A percentile compares a stretch with the other conserved stretches of the same genome.
phyloP scores from a whole-genome alignment of 2,888 invertebrate species.

The Cyclophora punctaria region DNA sequence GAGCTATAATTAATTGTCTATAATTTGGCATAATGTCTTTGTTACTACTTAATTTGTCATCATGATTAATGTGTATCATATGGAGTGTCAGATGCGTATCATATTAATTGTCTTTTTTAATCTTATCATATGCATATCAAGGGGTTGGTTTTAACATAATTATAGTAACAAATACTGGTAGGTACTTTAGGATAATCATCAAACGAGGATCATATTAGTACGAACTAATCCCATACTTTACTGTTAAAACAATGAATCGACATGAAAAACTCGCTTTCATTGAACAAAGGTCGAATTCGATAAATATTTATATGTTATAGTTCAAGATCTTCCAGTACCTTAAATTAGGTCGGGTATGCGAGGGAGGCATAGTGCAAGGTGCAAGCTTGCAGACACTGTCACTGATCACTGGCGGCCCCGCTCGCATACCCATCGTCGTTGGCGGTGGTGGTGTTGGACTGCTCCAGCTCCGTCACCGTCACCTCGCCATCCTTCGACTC shows the following conservation, averaged over 20 bases:
- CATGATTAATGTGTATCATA: no score
- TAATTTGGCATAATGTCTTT: no score
- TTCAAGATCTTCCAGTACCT: slow-evolving; percentile 46
- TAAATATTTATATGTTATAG: slow-evolving; percentile 2
- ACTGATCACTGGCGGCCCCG: slow-evolving; percentile 33
- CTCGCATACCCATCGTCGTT: slow-evolving; percentile 90
- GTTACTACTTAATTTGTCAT: no score
- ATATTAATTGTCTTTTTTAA: no score
- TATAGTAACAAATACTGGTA: no score
- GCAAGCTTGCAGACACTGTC: slow-evolving; percentile 38
- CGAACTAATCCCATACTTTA: no score
- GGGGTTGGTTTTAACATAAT: no score
- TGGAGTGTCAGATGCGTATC: no score
- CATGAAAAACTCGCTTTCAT: slow-evolving; percentile 6
- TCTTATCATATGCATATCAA: no score
- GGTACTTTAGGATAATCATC: no score
- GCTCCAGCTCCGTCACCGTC: slow-evolving; percentile 87
- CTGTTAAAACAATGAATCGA: not conserved
- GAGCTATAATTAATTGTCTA: no score
- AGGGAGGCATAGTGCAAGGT: slow-evolving; percentile 55
- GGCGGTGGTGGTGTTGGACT: slow-evolving; percentile 78
- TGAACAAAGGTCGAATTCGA: slow-evolving; percentile 6
- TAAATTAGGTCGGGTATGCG: slow-evolving; percentile 73
- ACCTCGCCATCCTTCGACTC: slow-evolving; percentile 84
- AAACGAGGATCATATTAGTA: no score